Base-by-base conservation (phyloP, 2,797 vertebrate species). In the Molossus molossus region DNA sequence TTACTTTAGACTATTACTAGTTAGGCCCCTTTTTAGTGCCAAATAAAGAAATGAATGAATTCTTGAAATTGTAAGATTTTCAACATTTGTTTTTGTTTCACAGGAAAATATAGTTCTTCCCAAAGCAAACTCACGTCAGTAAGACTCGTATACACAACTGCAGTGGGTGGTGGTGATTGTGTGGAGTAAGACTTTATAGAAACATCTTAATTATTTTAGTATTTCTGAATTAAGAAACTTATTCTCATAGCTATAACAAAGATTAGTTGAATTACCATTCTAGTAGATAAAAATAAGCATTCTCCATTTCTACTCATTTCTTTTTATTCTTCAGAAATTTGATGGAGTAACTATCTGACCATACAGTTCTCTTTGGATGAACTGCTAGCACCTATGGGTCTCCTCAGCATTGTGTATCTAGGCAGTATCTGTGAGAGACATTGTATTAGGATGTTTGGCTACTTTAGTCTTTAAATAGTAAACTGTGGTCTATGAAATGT, bases 271-370 rank as follows among this genome's bases (percentile, higher is more conserved):
- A 87, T 94, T 72, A 48, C 27, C 8, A 87, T 45, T 75, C 57
- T 84, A 76, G 29, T 60, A n/a, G 80, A 84, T 50, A 76, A 77
- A 83, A 29, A 60, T 45, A 45, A 45, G 40, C 3, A 72, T 23
- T 48, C 20, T 72, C 7, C 1, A 45, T 75, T 90, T 60, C 1
- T 77, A 23, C 17, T 82, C 5, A 79, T 57, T 57, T 85, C 10
- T 87, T 77, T 62, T 50, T 58, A 48, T 11, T 65, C 27, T 83
- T 95, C 27, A 82, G n/a, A 92, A 79, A 75, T 72, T 20, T 60
- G n/a, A 3, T 76, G 0, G 27, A 73, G 10, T 55, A 72, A 79
- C 53, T 62, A 45, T 33, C 69, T 69, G 33, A 85, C 1, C 21
- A 2, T 76, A 76, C 89, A 70, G 4, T 79, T 79, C 25, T 60